phyloP scores from a whole-genome alignment of 2,888 invertebrate genomes.

The Polyommatus iphigenia region DNA sequence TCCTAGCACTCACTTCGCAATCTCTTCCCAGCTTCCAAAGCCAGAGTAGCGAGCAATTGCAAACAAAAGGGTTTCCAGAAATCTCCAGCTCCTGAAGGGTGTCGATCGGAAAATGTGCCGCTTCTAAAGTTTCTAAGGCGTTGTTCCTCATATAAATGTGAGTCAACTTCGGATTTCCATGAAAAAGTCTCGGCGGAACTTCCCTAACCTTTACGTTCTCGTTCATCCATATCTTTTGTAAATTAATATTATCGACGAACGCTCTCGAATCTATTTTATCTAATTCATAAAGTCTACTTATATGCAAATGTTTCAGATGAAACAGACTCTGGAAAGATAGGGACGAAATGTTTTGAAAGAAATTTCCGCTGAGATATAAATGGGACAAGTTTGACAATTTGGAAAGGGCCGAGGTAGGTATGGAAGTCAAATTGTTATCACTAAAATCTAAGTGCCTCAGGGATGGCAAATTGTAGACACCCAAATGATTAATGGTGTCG shows the following conservation, averaged over 20 bases:
- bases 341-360: slow-evolving; percentile 85
- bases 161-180: slow-evolving; percentile 89
- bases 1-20: slow-evolving; percentile 64
- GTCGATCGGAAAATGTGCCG: slow-evolving; percentile 90
- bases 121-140: slow-evolving; percentile 86
- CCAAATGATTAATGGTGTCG: slow-evolving; percentile 84
- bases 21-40: slow-evolving; percentile 85
- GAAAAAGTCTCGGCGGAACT: slow-evolving; percentile 90
- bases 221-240: slow-evolving; percentile 88
- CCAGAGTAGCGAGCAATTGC: slow-evolving; percentile 94
- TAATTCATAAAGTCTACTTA: slow-evolving; percentile 85
- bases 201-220: slow-evolving; percentile 86
- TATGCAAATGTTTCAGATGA: slow-evolving; percentile 86
- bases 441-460: slow-evolving; percentile 87
- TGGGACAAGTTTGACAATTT: slow-evolving; percentile 88
- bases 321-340: slow-evolving; percentile 92
- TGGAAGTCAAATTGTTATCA: slow-evolving; percentile 88
- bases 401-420: slow-evolving; percentile 88
- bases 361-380: slow-evolving; percentile 89
- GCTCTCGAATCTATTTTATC: slow-evolving; percentile 87
- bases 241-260: slow-evolving; percentile 91
- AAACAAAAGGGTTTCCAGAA: slow-evolving; percentile 90
- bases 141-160: slow-evolving; percentile 89
- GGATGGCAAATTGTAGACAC: slow-evolving; percentile 87
- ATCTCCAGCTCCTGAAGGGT: slow-evolving; percentile 86